Evolutionary conservation across 2,797 vertebrate genomes (phyloP), one percentile per base, ranked within the genome.

Genomic region (Pelobates cultripes): DNA sequence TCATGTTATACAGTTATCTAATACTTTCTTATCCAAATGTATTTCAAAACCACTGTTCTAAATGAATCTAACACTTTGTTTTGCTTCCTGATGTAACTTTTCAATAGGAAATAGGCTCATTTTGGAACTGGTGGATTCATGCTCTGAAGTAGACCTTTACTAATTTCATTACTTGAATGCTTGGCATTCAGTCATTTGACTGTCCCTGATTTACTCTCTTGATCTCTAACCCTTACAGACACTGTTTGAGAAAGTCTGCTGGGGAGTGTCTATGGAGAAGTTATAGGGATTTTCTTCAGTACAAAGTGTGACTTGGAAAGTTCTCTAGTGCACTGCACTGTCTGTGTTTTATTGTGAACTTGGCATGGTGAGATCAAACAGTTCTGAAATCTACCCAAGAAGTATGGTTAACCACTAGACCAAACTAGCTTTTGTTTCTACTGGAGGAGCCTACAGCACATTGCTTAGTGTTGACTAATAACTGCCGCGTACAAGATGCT

Each of bases 321-420:
- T 40, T 75, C 10, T 75, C 12, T 41, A 70, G 43, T 61, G 10
- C 28, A 2, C 3, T 10, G 28, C 28, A 2, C 7, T 10, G 28
- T 76, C 15, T 81, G 73, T 76, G 67, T 76, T 64, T 63, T 70
- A 17, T 81, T 75, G 79, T 70, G 73, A 81, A 63, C 73, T 75
- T 75, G 51, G 73, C 44, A 70, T 28, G 12, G 9, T 9, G 41
- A 63, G 53, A 76, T 81, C 67, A 81, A 76, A 66, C 44, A 71
- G 43, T 40, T 66, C 6, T 71, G 74, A 71, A 64, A 75, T 17
- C 42, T 41, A 66, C 17, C 53, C 10, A 15, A 61, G 17, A 73
- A 41, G 40, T 81, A 42, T 76, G 80, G 68, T 64, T 76, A 81
- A 81, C 80, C 80, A 77, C 80, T 76, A 53, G 55, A 4, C 43